A percentile compares a stretch with the other conserved stretches of the same genome.
phyloP scores from a whole-genome alignment of 1,140 invertebrate genomes.

The Drosophila aff. region DNA sequence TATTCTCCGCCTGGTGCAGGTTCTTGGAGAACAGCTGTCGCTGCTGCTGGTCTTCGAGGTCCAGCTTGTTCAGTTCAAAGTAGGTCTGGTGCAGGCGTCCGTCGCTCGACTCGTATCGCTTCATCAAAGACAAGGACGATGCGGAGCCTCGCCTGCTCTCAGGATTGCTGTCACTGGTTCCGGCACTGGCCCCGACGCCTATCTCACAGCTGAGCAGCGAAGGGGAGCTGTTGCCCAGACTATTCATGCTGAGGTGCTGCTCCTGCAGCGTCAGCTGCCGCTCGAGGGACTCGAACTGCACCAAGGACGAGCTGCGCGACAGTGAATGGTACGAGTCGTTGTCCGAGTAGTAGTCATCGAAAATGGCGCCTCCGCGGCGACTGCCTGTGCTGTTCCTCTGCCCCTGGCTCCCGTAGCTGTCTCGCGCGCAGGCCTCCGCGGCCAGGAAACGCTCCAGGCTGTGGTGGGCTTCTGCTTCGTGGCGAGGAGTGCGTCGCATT shows the following conservation, averaged over 20 bases:
- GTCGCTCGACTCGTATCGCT: conserved; percentile 77
- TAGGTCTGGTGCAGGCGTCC: conserved; percentile 80
- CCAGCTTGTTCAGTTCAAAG: conserved; percentile 80
- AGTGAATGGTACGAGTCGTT: conserved; percentile 86
- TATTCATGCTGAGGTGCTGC: conserved; percentile 68
- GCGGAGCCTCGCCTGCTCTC: conserved; percentile 71
- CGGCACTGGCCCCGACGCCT: conserved; percentile 55
- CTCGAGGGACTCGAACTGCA: conserved; percentile 91
- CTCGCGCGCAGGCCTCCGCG: conserved; percentile 54
- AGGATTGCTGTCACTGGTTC: conserved; percentile 67
- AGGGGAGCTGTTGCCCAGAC: conserved; percentile 81
- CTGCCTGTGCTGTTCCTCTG: conserved; percentile 66
- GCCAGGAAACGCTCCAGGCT: conserved; percentile 71
- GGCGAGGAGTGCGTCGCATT: conserved; percentile 57
- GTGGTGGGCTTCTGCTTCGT: conserved; percentile 55
- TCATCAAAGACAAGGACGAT: conserved; percentile 69
- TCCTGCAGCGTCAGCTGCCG: conserved; percentile 77
- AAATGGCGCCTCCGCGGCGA: conserved; percentile 51
- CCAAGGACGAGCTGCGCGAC: conserved; percentile 90
- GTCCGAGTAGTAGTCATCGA: conserved; percentile 85
- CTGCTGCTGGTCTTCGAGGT: conserved; percentile 62
- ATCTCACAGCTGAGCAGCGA: conserved; percentile 85
- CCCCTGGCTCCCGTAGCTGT: conserved; percentile 66
- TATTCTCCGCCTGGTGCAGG: conserved; percentile 56
- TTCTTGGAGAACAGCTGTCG: conserved; percentile 53